Evolutionary conservation across 2,797 vertebrate genomes (phyloP), one percentile per base, ranked within the genome.

Genomic region (Onychomys arenicola): DNA sequence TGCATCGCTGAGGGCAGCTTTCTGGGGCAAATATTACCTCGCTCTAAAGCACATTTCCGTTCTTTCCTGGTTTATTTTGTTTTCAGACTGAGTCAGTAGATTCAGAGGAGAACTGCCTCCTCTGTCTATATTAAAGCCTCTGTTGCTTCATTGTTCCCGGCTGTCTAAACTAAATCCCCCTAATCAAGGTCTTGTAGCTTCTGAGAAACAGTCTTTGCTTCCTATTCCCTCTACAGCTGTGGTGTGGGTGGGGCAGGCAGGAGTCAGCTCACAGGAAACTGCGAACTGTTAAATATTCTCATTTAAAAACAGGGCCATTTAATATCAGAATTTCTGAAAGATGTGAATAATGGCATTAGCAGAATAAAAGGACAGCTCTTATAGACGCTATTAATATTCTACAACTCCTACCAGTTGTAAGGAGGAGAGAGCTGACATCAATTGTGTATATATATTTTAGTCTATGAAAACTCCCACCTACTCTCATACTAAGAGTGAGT

Each of bases 381-480:
- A 65, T 0, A 52, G 21, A 82, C 52, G 21, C 32, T 90, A 69
- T 82, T 97, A 92, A 77, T 67, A 57, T 61, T 43, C 69, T 25
- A 92, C 61, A 67, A 75, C 90, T 49, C 61, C 55, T 52, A 43
- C 67, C 93, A 73, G 95, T 25, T 11, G 61, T 46, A 96, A 21
- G 69, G 89, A 87, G 94, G 40, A 69, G 94, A 88, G 94, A 87
- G 25, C 6, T n/a, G 77, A 67, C 43, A 52, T 87, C 89, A 77
- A 29, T 89, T 87, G 73, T 2, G 17, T 55, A 27, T 17, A 9
- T 87, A 65, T 88, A 67, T 75, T 97, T 96, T 55, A 95, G 81
- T 91, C 86, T 73, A 55, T 25, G 37, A 96, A 97, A 97, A 76
- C 46, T 86, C 80, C 96, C 91, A 93, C 96, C 94, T 82, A 95